phyloP scores from a whole-genome alignment of 2,113 vertebrate genomes.

The Gobiocypris rarus region DNA sequence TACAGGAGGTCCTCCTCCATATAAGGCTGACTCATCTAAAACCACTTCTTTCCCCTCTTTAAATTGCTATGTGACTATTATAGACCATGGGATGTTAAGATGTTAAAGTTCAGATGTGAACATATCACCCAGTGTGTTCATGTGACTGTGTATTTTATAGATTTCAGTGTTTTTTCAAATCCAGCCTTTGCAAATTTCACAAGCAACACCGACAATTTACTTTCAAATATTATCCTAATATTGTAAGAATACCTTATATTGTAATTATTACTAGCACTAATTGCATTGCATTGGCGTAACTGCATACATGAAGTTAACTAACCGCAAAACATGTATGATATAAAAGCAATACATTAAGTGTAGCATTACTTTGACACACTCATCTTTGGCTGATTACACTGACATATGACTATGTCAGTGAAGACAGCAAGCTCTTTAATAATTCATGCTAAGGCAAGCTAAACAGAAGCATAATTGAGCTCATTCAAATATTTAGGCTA shows the following conservation, averaged over 20 bases:
- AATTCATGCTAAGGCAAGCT: conserved; percentile 17
- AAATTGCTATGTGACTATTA: conserved; percentile 27
- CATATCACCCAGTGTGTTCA: background rate
- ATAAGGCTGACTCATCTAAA: conserved; percentile 47
- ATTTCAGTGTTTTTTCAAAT: no score
- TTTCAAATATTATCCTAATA: no score
- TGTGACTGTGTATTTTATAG: background rate
- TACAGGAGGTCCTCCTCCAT: conserved; percentile 41
- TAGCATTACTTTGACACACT: no score
- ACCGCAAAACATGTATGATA: no score
- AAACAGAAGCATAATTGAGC: background rate
- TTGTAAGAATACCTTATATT: no score
- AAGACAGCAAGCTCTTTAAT: conserved; percentile 17
- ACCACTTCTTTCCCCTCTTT: conserved; percentile 26
- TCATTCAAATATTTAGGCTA: background rate
- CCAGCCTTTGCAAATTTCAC: no score
- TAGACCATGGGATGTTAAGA: background rate
- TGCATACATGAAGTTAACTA: no score
- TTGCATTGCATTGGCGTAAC: no score
- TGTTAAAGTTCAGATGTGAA: background rate
- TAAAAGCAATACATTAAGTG: no score
- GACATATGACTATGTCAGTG: background rate
- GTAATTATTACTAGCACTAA: no score
- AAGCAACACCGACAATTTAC: no score
- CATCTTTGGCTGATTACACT: conserved; percentile 9